Evolutionary conservation across 2,113 vertebrate genomes (phyloP), one percentile per base, ranked within the genome.

Genomic region (Montifringilla adamsi): DNA sequence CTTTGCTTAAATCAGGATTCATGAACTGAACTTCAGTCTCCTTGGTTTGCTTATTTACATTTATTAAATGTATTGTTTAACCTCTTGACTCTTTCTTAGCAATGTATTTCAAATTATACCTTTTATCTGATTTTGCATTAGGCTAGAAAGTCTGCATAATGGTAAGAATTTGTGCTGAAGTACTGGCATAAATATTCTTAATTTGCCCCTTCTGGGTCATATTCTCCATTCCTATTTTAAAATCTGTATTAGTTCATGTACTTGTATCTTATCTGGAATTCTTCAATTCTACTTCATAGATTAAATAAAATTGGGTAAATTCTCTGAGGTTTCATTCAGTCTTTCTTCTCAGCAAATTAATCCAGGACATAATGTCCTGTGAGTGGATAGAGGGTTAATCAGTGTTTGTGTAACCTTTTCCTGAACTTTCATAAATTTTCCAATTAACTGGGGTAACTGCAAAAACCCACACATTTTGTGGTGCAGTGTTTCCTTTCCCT

Each of bases 401-500:
- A 76, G 94, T 98, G 96, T 98, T 98, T 98, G 93, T 44, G 62
- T 98, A 98, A 98, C 98, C 98, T 97, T 97, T 96, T 91, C 37
- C 49, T 97, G 97, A 98, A 98, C 98, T 97, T 95, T 97, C 87
- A 55, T 90, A 97, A 98, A 94, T 97, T 97, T 92, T 94, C 86
- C 96, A 98, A 92, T 97, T 98, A 98, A 98, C 97, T 97, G 97
- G 96, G 95, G 96, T 97, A 98, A 98, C 97, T 96, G 97, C 98
- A 98, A 93, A 87, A 98, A 96, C 83, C 96, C 97, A 67, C 31
- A 70, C 7, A 93, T 67, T 84, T 95, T 89, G 15, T 87, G 69
- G 41, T 43, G 27, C 18, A 30, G 9, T 58, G 53, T 62, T 85
- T 90, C 62, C 84, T 89, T 79, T 75, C 33, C 39, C 33, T 67